phyloP scores from a whole-genome alignment of 2,888 invertebrate species.

The Caenorhabditis afra region DNA sequence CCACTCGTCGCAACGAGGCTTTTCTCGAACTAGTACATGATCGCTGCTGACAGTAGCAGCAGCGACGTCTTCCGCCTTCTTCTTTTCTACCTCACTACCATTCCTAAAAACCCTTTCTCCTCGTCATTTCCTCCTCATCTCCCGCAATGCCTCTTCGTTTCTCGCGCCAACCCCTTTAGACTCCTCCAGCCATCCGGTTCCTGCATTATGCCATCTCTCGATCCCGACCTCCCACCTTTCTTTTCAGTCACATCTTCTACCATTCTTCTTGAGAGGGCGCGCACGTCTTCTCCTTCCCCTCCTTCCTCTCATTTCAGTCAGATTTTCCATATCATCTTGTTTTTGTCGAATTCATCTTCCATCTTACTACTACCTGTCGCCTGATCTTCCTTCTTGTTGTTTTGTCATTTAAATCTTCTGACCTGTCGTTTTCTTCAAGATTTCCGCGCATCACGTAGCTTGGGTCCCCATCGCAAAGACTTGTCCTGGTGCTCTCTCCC shows the following conservation, averaged over 20 bases:
- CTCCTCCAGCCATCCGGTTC: conserved; percentile 59
- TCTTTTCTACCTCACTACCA: conserved; percentile 43
- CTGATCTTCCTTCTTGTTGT: conserved; percentile 38
- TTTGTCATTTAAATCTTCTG: conserved; percentile 37
- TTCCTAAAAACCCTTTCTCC: conserved; percentile 51
- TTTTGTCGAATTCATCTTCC: conserved; percentile 52
- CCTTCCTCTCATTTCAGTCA: conserved; percentile 14
- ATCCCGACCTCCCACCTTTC: conserved; percentile 59
- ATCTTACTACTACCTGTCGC: conserved; percentile 44
- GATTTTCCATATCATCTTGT: conserved; percentile 57
- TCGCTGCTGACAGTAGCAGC: conserved; percentile 21
- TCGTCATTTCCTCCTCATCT: conserved; percentile 27
- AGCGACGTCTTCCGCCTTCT: conserved; percentile 23
- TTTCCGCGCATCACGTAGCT: conserved; percentile 1
- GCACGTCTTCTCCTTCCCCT: conserved; percentile 21
- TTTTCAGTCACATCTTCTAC: conserved; percentile 29
- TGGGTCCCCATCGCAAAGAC: neutral
- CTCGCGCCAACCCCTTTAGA: conserved; percentile 30
- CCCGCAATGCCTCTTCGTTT: conserved; percentile 30
- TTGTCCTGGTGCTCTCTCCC: neutral
- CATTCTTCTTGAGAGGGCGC: conserved; percentile 25
- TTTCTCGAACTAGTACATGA: conserved; percentile 60
- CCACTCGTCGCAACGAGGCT: conserved; percentile 43
- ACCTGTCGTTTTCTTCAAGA: conserved; percentile 11
- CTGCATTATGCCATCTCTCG: conserved; percentile 60